Conservation (phyloP, 2,113 vertebrate species). For the Aspiorhynchus laticeps region DNA sequence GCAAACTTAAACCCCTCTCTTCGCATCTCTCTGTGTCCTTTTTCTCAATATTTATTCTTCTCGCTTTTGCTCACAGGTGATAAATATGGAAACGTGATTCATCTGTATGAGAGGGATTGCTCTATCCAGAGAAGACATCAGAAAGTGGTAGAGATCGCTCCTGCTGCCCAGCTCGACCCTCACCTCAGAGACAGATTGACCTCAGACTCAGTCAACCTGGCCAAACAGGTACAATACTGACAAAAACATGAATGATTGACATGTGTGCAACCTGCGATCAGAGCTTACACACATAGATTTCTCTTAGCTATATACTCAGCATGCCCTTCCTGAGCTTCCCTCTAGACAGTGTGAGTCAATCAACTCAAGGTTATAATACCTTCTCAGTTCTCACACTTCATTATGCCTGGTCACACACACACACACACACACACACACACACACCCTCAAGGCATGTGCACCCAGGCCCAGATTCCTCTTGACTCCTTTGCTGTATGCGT, state of each 20-base stretch:
- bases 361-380: constrained; percentile 11
- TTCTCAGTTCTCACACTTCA: background rate
- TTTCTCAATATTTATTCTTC: background rate
- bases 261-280: background rate
- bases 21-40: background rate
- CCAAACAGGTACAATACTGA: constrained; percentile 72
- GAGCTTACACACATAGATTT: constrained; percentile 15
- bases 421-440: background rate
- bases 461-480: background rate
- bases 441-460: constrained; percentile 4
- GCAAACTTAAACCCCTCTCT: background rate
- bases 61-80: constrained; percentile 76
- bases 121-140: constrained; percentile 93
- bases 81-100: constrained; percentile 88
- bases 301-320: background rate
- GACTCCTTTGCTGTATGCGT: background rate
- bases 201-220: constrained; percentile 76
- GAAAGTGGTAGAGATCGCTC: constrained; percentile 84
- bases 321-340: background rate
- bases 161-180: constrained; percentile 73
- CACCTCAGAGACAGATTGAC: constrained; percentile 76
- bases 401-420: background rate
- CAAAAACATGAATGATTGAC: background rate
- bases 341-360: background rate
- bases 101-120: constrained; percentile 91